These are phyloP conservation scores for Pherbina coryleti DNA, from an alignment of 2,888 invertebrate genomes.

Conservation along the genomic window DNA sequence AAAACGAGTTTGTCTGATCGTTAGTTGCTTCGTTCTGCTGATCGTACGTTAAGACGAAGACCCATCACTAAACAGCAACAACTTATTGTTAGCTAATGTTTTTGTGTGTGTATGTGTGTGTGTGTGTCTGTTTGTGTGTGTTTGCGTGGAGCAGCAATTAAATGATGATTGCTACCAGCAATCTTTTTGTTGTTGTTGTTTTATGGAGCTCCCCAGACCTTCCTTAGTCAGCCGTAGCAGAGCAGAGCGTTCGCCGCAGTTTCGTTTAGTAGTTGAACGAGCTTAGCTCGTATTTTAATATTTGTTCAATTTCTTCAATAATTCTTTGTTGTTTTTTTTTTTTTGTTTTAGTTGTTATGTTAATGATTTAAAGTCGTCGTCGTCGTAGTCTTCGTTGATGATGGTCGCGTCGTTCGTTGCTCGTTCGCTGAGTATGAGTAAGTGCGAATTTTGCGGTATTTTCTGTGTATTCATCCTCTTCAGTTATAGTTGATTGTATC, in stretches of 20 bases:
- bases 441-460: conserved; percentile 58
- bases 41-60: conserved; percentile 2
- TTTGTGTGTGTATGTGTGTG: conserved; percentile 27
- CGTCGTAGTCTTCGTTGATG: background rate
- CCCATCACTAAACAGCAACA: background rate
- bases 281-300: conserved; percentile 57
- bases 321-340: conserved; percentile 22
- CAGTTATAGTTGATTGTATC: conserved; percentile 26
- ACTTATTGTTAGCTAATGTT: conserved; percentile 1
- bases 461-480: conserved; percentile 38
- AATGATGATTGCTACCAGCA: conserved; percentile 58
- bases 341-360: conserved; percentile 28
- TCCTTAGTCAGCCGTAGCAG: conserved; percentile 63
- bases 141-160: conserved; percentile 54
- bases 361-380: too few relatives aligned
- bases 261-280: conserved; percentile 20
- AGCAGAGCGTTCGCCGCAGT: conserved; percentile 27
- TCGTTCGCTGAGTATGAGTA: conserved; percentile 47
- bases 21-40: background rate
- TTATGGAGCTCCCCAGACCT: conserved; percentile 66
- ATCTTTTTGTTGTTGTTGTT: conserved; percentile 37
- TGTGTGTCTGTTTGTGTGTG: conserved; percentile 29
- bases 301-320: conserved; percentile 46
- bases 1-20: background rate
- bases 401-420: conserved; percentile 46